Percentiles rank a stretch among this genome's conserved stretches.
phyloP scores from a whole-genome alignment of 1,140 invertebrate species.

The Gonatopus flavifemur region DNA sequence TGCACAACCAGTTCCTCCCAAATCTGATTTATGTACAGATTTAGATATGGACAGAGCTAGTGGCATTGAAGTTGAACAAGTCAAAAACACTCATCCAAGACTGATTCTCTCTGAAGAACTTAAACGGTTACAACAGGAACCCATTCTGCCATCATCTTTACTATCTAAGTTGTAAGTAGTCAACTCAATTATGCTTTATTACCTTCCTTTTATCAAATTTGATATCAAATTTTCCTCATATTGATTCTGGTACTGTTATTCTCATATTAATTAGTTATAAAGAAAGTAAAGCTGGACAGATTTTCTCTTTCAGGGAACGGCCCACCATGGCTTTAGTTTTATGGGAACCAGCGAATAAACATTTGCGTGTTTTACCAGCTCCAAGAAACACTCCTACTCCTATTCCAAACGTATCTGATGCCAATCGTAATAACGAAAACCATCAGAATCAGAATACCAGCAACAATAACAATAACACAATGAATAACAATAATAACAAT shows the following conservation, averaged over 20 bases:
- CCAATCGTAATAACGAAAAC: slow-evolving; percentile 41
- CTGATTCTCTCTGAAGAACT: slow-evolving; percentile 72
- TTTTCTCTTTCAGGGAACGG: slow-evolving; percentile 60
- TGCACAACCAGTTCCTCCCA: slow-evolving; percentile 2
- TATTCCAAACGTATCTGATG: slow-evolving; percentile 10
- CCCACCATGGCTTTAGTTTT: slow-evolving; percentile 76
- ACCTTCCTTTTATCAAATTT: too few relatives aligned
- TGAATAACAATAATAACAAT: slow-evolving; percentile 29
- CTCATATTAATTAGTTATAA: background rate
- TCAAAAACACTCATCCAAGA: slow-evolving; percentile 37
- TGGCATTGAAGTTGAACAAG: slow-evolving; percentile 26
- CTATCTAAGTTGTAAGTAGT: slow-evolving; percentile 61
- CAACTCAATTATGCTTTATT: too few relatives aligned
- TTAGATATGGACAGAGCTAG: slow-evolving; percentile 28
- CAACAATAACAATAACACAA: slow-evolving; percentile 23
- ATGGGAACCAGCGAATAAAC: slow-evolving; percentile 70
- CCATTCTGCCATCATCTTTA: slow-evolving; percentile 63
- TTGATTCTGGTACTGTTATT: too few relatives aligned
- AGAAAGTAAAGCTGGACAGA: slow-evolving; percentile 29
- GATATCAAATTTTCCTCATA: too few relatives aligned
- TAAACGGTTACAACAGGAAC: slow-evolving; percentile 64
- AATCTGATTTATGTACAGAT: slow-evolving; percentile 19
- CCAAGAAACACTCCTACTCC: slow-evolving; percentile 27
- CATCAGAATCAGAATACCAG: slow-evolving; percentile 15
- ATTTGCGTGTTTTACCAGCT: slow-evolving; percentile 48